Evolutionary conservation across 2,113 vertebrate genomes (phyloP), one percentile per base, ranked within the genome.

Genomic region (Mustela nigripes): DNA sequence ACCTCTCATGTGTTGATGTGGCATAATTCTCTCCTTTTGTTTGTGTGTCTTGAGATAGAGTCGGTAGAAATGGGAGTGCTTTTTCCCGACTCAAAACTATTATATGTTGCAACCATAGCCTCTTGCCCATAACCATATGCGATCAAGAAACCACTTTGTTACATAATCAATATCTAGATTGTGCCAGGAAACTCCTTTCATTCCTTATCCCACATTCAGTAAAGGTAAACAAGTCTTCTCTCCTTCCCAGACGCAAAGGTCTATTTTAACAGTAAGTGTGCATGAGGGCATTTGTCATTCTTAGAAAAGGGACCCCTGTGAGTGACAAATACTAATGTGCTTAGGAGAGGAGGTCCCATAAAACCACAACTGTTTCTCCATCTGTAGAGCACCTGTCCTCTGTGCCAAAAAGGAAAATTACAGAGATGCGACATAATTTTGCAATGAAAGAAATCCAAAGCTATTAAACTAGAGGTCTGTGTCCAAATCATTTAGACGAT

Each of bases 291-390:
- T 96, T 95, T 95, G 67, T 78, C 53, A 81, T 81, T 95, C 42
- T 91, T 80, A 83, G 82, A 53, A 91, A 96, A 53, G 45, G 33
- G 50, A 91, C 93, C 58, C 50, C 6, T 95, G 58, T 85, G 53
- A 82, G 73, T 95, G 89, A 82, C 81, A 97, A 82, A 96, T 16
- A 60, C 26, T 95, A 83, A 97, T 85, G 33, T 92, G 24, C 45
- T 96, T 83, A 42, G 48, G 50, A 87, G 6, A 93, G n/a, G 31
- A 92, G 24, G 4, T 45, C 73, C 24, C 89, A 95, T 97, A 95
- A 98, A 98, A 93, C 26, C 60, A 94, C 96, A 97, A 87, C 91
- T 97, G 96, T 97, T 80, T 97, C 91, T 89, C 91, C 96, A 94
- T 97, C 96, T 97, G 97, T 22, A 65, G 56, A 81, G 85, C 93